Evolutionary conservation across 2,113 vertebrate genomes (phyloP), one percentile per base, ranked within the genome.

Genomic region (Cebus imitator): DNA sequence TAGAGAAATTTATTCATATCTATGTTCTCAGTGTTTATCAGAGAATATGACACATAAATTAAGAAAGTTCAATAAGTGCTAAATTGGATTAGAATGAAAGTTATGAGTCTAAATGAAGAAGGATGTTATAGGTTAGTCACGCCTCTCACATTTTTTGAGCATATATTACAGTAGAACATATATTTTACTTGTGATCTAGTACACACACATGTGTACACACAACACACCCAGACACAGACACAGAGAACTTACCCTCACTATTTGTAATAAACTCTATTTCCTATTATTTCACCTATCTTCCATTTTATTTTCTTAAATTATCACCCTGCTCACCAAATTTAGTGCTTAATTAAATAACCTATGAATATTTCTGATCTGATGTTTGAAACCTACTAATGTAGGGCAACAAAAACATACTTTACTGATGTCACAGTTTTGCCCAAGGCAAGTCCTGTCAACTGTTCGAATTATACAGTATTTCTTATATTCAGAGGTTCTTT

Each of bases 51-150:
- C 27, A 48, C 7, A n/a, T 58, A 86, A 86, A 72, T 82, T 82
- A 66, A 83, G 68, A 75, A 79, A 78, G 18, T 50, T 52, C 76
- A 87, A 5, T 92, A 57, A 78, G 75, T 72, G 61, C 18, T 95
- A 16, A 87, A 13, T 43, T 87, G 68, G 23, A 40, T 61, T 58
- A 70, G 81, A 82, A 45, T 52, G 8, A 72, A 79, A 72, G 45
- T 40, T 43, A n/a, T 9, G 30, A 52, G 73, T 72, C 12, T n/a
- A n/a, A 3, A 3, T 72, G 21, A 78, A 64, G 37, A 35, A 89
- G 6, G 20, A 50, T 58, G 3, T 2, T n/a, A 10, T 8, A 52
- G 25, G 10, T 1, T n/a, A 64, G 17, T 32, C 20, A 20, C 4
- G 14, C 3, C 37, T 37, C 87, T 78, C 17, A 80, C 3, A 57